These are phyloP conservation scores for Tetramorium bicarinatum DNA, from an alignment of 2,888 invertebrate genomes.

Conservation along the genomic window DNA sequence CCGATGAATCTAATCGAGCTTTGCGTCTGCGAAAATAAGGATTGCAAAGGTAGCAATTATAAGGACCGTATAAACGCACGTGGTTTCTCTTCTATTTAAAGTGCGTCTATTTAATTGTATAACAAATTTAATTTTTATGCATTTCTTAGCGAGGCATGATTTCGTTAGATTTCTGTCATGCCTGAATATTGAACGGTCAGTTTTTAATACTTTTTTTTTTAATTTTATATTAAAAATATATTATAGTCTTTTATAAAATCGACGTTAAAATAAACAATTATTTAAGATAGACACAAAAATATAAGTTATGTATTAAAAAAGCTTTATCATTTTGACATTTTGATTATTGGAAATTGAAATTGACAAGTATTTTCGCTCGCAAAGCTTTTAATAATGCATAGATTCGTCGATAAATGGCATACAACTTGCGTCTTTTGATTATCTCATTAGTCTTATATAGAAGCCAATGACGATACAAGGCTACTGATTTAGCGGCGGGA, in stretches of 20 bases:
- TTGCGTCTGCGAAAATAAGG: slow-evolving; percentile 9
- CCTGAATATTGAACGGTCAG: neutral
- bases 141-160: neutral
- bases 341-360: neutral
- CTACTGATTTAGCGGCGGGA: slow-evolving; percentile 83
- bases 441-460: slow-evolving; percentile 71
- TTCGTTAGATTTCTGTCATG: neutral
- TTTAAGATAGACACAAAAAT: neutral
- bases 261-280: neutral
- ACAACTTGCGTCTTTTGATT: slow-evolving; percentile 67
- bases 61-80: neutral
- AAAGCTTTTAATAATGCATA: slow-evolving; percentile 16
- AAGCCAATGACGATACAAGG: slow-evolving; percentile 85
- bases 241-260: neutral
- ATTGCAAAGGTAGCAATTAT: neutral
- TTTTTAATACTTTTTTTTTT: neutral
- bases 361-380: neutral
- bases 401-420: slow-evolving; percentile 74
- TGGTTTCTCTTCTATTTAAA: neutral
- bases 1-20: slow-evolving; percentile 70
- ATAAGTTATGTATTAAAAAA: slow-evolving; percentile 4
- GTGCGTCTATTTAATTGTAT: neutral
- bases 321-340: neutral
- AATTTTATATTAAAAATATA: neutral
- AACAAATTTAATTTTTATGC: neutral